A percentile compares a stretch with the other conserved stretches of the same genome.
phyloP scores from a whole-genome alignment of 2,113 vertebrate genomes.

The Caracal caracal region DNA sequence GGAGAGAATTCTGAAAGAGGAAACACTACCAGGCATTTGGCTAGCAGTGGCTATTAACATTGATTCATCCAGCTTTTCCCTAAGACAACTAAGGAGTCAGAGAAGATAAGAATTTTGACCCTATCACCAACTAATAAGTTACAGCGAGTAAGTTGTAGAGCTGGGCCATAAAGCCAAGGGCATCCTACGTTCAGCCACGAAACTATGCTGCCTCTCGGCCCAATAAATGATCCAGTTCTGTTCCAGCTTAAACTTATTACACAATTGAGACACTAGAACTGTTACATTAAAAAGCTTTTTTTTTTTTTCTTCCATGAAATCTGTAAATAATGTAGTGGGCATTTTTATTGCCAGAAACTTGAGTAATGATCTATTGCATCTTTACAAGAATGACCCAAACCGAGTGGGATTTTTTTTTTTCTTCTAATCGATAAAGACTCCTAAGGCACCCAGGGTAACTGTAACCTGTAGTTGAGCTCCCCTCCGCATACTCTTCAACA shows the following conservation, averaged over 20 bases:
- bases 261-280: conserved; percentile 5
- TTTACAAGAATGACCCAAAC: not conserved
- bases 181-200: not conserved
- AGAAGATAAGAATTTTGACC: not conserved
- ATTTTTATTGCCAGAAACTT: conserved; percentile 27
- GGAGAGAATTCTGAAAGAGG: not conserved
- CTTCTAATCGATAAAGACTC: not conserved
- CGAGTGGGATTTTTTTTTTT: not conserved
- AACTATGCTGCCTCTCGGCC: not conserved
- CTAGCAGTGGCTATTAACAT: not conserved
- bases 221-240: not conserved
- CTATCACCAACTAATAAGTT: not conserved
- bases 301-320: conserved; percentile 30
- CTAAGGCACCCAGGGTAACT: not conserved
- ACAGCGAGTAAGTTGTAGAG: not conserved
- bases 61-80: not conserved
- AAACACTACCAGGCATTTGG: not conserved
- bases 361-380: not conserved
- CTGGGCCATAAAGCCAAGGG: not conserved
- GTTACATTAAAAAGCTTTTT: conserved; percentile 13
- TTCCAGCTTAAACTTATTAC: conserved; percentile 5
- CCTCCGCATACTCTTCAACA: not conserved
- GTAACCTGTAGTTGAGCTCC: not conserved
- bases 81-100: conserved; percentile 23
- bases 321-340: conserved; percentile 43